Evolutionary conservation across 1,140 invertebrate species (phyloP).

Genomic region (Diploscapter pachys): DNA sequence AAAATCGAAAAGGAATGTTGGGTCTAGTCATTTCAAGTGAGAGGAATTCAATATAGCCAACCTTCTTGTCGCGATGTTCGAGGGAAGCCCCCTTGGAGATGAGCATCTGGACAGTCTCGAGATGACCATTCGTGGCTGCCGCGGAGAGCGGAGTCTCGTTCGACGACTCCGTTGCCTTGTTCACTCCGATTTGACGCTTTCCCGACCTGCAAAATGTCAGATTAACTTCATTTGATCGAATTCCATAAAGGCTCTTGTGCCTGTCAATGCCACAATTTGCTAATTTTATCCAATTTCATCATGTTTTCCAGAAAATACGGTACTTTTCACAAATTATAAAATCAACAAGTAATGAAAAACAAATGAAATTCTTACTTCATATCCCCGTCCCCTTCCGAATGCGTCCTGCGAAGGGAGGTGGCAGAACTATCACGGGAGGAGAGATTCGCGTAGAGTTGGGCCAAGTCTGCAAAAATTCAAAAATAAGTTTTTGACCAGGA

Average conservation of each 20-base stretch:
- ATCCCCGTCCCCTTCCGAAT: slow-evolving; percentile 3
- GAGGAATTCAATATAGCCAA: neutral
- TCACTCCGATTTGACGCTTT: slow-evolving; percentile 5
- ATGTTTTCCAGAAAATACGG: too few species aligned
- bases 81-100: slow-evolving; percentile 85
- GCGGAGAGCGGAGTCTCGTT: slow-evolving; percentile 95
- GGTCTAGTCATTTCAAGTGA: too few species aligned
- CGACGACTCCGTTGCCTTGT: slow-evolving; percentile 79
- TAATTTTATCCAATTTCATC: neutral
- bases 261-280: neutral
- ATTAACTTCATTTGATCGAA: slow-evolving; percentile 10
- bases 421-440: too few species aligned
- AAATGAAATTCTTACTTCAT: neutral
- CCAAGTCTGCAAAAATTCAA: too few species aligned
- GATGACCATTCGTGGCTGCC: slow-evolving; percentile 92
- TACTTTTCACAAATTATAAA: too few species aligned
- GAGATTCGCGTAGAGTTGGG: too few species aligned
- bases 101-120: slow-evolving; percentile 86
- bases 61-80: slow-evolving; percentile 96
- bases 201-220: slow-evolving; percentile 4
- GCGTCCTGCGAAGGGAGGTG: slow-evolving; percentile 3
- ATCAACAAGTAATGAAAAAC: neutral
- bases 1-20: too few species aligned
- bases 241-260: neutral
- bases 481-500: too few species aligned